These are phyloP conservation scores for Neocloeon triangulifer DNA, from an alignment of 1,140 invertebrate species.

Conservation along the genomic window DNA sequence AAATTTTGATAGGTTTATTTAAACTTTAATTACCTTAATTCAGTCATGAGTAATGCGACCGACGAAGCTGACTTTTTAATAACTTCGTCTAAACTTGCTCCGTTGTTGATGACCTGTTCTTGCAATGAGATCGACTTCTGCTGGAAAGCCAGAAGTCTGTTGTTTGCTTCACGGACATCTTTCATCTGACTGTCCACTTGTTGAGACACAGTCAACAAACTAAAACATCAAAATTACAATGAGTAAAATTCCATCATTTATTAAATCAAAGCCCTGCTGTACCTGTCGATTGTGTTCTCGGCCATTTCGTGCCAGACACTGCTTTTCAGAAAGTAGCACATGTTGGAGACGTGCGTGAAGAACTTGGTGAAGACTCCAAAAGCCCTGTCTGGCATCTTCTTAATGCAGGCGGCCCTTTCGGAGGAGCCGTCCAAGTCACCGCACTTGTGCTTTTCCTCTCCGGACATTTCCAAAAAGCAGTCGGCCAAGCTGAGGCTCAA, in stretches of 20 bases:
- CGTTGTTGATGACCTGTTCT: slow-evolving; percentile 23
- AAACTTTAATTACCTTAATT: slow-evolving; percentile 24
- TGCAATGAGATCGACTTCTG: slow-evolving; percentile 29
- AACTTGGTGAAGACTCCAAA: slow-evolving; percentile 37
- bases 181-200: slow-evolving; percentile 24
- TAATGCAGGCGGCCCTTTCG: slow-evolving; percentile 25
- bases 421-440: too few relatives aligned
- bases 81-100: slow-evolving; percentile 18
- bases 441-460: slow-evolving; percentile 26
- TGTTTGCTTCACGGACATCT: slow-evolving; percentile 16
- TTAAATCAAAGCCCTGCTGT: too few relatives aligned
- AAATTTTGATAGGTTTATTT: too few relatives aligned
- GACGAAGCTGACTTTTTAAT: slow-evolving; percentile 19
- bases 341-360: slow-evolving; percentile 42
- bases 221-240: slow-evolving; percentile 13
- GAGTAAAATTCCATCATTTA: slow-evolving; percentile 14
- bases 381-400: slow-evolving; percentile 27
- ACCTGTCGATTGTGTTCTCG: slow-evolving; percentile 25
- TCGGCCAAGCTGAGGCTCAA: slow-evolving; percentile 37
- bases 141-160: slow-evolving; percentile 22
- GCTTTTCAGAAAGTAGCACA: slow-evolving; percentile 38
- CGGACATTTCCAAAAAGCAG: slow-evolving; percentile 38
- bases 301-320: slow-evolving; percentile 40
- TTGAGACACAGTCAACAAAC: slow-evolving; percentile 19
- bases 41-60: slow-evolving; percentile 22